Evolutionary conservation across 2,888 invertebrate species (phyloP).

Genomic region (Teleiodes luculella): DNA sequence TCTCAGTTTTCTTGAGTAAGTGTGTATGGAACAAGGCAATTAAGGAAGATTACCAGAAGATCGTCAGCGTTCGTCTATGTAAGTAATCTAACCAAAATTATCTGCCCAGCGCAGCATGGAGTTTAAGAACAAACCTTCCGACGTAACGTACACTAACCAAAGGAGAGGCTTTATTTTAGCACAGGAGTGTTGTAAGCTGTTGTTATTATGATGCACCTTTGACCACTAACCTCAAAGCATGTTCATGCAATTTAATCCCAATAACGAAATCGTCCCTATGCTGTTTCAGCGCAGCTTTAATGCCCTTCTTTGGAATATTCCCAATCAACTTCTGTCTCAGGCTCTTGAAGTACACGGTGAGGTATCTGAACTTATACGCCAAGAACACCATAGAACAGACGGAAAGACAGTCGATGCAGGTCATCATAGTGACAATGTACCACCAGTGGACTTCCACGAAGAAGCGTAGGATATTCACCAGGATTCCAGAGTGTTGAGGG

Average conservation of each 20-base stretch:
- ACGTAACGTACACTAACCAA: no score
- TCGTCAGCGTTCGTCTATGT: no score
- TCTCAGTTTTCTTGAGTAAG: neutral
- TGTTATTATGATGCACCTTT: neutral
- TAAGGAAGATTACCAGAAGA: no score
- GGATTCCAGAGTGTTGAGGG: constrained; percentile 30
- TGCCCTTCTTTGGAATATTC: constrained; percentile 24
- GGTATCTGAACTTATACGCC: constrained; percentile 43
- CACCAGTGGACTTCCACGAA: constrained; percentile 50
- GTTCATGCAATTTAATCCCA: constrained; percentile 49
- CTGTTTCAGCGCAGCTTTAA: constrained; percentile 28
- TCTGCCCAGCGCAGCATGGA: no score
- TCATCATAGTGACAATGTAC: constrained; percentile 44
- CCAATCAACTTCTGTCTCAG: constrained; percentile 31
- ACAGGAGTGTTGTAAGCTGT: no score
- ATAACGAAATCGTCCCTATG: constrained; percentile 39
- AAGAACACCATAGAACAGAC: constrained; percentile 40
- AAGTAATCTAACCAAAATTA: no score
- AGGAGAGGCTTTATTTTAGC: no score
- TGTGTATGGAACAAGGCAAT: no score
- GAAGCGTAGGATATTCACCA: constrained; percentile 38
- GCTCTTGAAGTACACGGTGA: constrained; percentile 40
- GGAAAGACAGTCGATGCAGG: constrained; percentile 39
- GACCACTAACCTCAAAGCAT: constrained; percentile 44
- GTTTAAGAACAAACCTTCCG: no score